Evolutionary conservation across 2,888 invertebrate species (phyloP).

Genomic region (Polymixis flavicincta): DNA sequence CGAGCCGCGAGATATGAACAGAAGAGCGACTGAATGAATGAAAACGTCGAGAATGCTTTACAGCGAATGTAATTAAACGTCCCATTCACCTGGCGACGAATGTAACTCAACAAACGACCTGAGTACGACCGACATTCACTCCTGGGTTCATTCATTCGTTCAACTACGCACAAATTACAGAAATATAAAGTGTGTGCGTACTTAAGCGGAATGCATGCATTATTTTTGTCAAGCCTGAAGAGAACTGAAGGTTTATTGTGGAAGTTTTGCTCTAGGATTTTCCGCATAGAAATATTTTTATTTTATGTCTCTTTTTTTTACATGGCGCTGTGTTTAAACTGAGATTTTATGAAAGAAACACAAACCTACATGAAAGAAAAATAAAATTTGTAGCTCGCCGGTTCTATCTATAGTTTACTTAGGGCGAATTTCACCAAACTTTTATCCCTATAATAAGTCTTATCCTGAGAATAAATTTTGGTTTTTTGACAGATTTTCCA

Average conservation of each 20-base stretch:
- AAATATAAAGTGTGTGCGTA: slow-evolving; percentile 52
- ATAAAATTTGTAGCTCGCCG: neutral
- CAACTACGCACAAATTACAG: slow-evolving; percentile 62
- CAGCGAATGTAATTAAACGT: slow-evolving; percentile 80
- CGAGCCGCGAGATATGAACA: slow-evolving; percentile 55
- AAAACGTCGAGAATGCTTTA: slow-evolving; percentile 69
- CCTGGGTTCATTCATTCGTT: slow-evolving; percentile 64
- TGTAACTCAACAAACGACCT: slow-evolving; percentile 62
- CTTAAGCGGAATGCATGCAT: slow-evolving; percentile 59
- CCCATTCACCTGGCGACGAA: slow-evolving; percentile 74
- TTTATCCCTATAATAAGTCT: too few species aligned
- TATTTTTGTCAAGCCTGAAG: slow-evolving; percentile 44
- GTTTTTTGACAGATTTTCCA: too few species aligned
- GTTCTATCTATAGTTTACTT: too few species aligned
- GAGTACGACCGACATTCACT: slow-evolving; percentile 64
- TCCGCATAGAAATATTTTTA: slow-evolving; percentile 16
- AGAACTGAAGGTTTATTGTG: slow-evolving; percentile 20
- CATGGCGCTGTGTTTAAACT: neutral
- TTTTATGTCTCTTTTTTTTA: neutral
- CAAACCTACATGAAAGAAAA: neutral
- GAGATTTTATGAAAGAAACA: neutral
- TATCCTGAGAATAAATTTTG: too few species aligned
- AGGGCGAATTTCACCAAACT: too few species aligned
- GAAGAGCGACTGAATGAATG: slow-evolving; percentile 71
- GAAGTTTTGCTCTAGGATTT: slow-evolving; percentile 22